A percentile compares a stretch with the other conserved stretches of the same genome.
These are phyloP conservation scores for Dromaius novaehollandiae DNA, from an alignment of 2,113 vertebrate species.

Conservation along the genomic window DNA sequence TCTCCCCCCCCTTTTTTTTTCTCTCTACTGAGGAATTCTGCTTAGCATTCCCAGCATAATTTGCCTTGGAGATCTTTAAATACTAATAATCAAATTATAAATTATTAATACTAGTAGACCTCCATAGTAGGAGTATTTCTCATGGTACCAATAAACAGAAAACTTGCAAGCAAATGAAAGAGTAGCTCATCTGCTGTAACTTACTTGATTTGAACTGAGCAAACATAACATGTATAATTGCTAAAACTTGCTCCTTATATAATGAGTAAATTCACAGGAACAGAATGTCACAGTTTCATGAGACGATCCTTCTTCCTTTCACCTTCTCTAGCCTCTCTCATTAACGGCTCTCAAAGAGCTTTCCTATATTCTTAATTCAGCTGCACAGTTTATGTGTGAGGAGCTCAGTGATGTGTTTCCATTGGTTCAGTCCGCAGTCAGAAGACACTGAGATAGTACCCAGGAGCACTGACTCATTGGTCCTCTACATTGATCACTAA, in stretches of 20 bases:
- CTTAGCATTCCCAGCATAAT: not conserved
- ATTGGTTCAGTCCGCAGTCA: not conserved
- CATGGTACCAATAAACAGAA: not conserved
- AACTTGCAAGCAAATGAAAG: not conserved
- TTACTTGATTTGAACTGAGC: not conserved
- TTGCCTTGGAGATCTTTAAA: not conserved
- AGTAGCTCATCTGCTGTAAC: not conserved
- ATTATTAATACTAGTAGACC: not conserved
- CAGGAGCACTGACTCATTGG: not conserved
- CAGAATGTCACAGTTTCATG: not conserved
- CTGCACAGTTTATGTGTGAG: accelerated
- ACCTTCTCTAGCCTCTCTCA: not conserved
- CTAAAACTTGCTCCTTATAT: not conserved
- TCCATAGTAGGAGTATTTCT: not conserved
- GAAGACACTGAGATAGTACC: not conserved
- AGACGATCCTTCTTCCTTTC: not conserved
- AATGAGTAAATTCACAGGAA: not conserved
- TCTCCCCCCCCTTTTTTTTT: not conserved
- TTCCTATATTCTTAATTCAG: not conserved
- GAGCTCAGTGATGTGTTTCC: not conserved
- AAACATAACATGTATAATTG: not conserved
- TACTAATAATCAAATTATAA: not conserved
- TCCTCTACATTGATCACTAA: not conserved
- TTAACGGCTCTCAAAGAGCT: not conserved
- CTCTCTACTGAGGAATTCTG: not conserved